These are phyloP conservation scores for Calidris pugnax DNA, from an alignment of 2,113 vertebrate species.

Conservation along the genomic window DNA sequence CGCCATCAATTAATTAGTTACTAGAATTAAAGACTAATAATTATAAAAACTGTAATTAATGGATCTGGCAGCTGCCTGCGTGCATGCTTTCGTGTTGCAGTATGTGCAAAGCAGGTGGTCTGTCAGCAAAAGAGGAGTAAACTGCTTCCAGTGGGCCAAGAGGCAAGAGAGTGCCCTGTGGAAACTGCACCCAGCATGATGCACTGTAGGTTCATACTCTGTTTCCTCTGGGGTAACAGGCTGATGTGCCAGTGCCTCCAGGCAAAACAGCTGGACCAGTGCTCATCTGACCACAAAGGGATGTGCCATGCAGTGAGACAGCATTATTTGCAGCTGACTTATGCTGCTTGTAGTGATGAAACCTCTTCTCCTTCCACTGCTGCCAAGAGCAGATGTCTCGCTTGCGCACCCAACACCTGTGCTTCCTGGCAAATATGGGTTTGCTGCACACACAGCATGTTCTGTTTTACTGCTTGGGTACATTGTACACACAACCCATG, in stretches of 20 bases:
- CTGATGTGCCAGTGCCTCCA: background rate
- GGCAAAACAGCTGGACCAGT: background rate
- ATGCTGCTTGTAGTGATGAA: background rate
- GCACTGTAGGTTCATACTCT: background rate
- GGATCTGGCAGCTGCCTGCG: background rate
- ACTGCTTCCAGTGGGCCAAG: background rate
- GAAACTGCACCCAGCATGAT: background rate
- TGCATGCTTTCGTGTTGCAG: background rate
- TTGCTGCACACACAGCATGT: background rate
- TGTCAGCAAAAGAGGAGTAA: background rate
- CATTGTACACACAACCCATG: background rate
- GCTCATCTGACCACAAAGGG: background rate
- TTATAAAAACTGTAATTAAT: background rate
- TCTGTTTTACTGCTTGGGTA: background rate
- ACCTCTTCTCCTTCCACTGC: background rate
- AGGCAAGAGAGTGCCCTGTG: background rate
- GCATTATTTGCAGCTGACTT: background rate
- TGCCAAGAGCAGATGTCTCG: background rate
- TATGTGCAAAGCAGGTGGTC: background rate
- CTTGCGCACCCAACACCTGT: accelerated
- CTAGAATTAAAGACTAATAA: background rate
- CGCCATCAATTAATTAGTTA: background rate
- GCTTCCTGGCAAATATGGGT: background rate
- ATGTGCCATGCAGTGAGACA: background rate
- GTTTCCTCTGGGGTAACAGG: background rate